phyloP scores from a whole-genome alignment of 2,113 vertebrate genomes.

The Atractosteus spatula region DNA sequence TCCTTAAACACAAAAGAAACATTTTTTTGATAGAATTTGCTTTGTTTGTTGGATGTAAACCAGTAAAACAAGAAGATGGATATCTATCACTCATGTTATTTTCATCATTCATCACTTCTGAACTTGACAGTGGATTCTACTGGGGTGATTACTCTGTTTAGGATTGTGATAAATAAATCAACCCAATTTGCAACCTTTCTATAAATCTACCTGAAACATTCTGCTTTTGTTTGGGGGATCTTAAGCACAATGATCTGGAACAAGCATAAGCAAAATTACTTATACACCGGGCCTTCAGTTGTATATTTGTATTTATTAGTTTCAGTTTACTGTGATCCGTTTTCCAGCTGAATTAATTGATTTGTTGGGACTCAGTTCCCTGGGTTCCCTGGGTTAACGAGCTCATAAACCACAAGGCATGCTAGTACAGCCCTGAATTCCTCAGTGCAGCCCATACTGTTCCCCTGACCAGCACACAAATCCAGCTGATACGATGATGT shows the following conservation, averaged over 20 bases:
- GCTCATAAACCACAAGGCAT: constrained; percentile 6
- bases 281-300: neutral
- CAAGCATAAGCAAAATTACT: no score
- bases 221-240: no score
- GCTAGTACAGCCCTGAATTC: neutral
- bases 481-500: constrained; percentile 4
- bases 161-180: neutral
- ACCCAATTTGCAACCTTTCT: no score
- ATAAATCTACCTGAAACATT: no score
- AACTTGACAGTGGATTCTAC: no score
- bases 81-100: no score
- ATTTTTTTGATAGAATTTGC: no score
- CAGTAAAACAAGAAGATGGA: no score
- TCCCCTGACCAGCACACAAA: neutral
- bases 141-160: no score
- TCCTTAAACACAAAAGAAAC: constrained; percentile 46
- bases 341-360: neutral
- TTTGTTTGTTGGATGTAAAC: no score
- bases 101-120: no score
- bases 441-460: neutral
- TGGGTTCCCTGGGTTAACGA: neutral
- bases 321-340: neutral
- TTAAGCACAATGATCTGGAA: no score
- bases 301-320: neutral
- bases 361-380: neutral